Percentiles rank a stretch among this genome's conserved stretches.
Conservation (phyloP, 2,797 vertebrate species). For the Myoxocephalus aenaeus region DNA sequence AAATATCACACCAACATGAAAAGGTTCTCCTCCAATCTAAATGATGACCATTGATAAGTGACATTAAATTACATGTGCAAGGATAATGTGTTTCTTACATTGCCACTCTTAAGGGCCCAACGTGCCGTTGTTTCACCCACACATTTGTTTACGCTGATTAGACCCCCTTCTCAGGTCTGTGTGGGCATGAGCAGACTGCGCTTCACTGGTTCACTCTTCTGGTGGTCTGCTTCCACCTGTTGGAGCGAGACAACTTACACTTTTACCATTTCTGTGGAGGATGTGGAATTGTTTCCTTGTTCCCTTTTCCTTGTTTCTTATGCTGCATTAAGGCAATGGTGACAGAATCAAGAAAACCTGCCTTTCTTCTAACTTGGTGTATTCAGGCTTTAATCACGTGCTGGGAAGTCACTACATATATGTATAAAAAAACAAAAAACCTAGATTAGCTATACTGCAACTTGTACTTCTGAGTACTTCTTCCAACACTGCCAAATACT, state of each 20-base stretch:
- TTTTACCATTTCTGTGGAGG: background rate
- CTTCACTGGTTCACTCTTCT: background rate
- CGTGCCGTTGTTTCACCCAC: background rate
- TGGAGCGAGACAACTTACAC: background rate
- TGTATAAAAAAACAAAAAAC: background rate
- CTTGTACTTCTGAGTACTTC: background rate
- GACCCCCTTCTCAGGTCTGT: slow-evolving; percentile 17
- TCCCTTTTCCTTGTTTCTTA: background rate
- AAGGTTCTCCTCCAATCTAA: background rate
- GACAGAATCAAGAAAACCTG: background rate
- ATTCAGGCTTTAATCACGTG: background rate
- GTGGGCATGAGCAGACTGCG: slow-evolving; percentile 29
- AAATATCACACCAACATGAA: background rate
- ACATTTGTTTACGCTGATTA: background rate
- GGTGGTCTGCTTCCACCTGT: slow-evolving; percentile 13
- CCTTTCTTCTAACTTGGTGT: background rate
- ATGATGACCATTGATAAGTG: background rate
- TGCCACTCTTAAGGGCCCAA: background rate
- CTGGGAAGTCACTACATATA: background rate
- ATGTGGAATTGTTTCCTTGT: background rate
- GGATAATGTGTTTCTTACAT: background rate
- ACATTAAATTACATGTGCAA: background rate
- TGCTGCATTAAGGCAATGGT: background rate
- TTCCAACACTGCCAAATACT: background rate
- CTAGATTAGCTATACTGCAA: background rate